Evolutionary conservation across 2,888 invertebrate species (phyloP).

Genomic region (Gastrophysa polygoni): DNA sequence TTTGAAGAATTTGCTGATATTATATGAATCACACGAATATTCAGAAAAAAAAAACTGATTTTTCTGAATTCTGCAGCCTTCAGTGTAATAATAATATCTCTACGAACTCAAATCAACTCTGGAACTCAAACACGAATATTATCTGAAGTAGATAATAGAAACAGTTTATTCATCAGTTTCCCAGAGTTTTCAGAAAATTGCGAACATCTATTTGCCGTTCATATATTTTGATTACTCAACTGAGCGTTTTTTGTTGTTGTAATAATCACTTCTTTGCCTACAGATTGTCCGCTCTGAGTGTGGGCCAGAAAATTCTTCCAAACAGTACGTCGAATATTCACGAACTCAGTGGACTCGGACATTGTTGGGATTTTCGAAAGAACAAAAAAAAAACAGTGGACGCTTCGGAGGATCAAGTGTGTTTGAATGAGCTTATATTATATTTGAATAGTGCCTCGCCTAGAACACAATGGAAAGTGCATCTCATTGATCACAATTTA

Average conservation of each 20-base stretch:
- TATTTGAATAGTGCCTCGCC: conserved; percentile 63
- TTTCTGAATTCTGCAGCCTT: too few relatives aligned
- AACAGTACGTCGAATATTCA: not conserved
- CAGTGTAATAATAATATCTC: too few relatives aligned
- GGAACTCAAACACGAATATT: too few relatives aligned
- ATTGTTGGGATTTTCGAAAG: conserved; percentile 12
- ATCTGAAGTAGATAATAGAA: too few relatives aligned
- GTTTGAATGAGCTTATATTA: conserved; percentile 69
- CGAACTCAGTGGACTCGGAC: not conserved
- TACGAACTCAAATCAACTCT: too few relatives aligned
- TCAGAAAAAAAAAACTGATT: too few relatives aligned
- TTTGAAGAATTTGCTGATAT: too few relatives aligned
- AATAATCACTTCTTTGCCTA: not conserved
- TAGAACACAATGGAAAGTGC: conserved; percentile 48
- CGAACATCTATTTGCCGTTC: too few relatives aligned
- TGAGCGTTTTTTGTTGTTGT: not conserved
- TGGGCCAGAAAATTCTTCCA: not conserved
- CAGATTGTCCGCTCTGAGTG: not conserved
- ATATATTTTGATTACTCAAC: too few relatives aligned
- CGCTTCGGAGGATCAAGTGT: conserved; percentile 54
- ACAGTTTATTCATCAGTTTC: too few relatives aligned
- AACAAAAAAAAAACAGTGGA: conserved; percentile 30
- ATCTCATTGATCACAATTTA: conserved; percentile 37
- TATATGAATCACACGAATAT: too few relatives aligned
- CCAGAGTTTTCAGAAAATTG: too few relatives aligned